Evolutionary conservation across 2,113 vertebrate genomes (phyloP), one percentile per base, ranked within the genome.

Genomic region (Erinaceus europaeus): DNA sequence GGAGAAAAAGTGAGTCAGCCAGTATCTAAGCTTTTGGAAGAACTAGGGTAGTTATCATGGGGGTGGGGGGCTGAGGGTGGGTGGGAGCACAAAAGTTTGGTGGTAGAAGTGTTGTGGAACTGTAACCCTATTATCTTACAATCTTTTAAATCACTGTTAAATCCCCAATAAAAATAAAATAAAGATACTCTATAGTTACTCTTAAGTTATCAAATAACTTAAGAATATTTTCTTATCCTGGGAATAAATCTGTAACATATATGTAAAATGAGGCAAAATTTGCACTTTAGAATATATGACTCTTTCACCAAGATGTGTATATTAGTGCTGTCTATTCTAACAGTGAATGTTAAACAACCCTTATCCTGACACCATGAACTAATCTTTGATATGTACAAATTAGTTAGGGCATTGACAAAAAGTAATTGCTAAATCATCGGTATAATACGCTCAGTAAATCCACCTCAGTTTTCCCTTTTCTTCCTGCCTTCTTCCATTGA

Each of bases 361-460:
- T 96, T 4, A 96, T 91, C 89, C 96, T 96, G 94, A 93, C 91
- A 95, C 97, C 96, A 92, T 89, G 87, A 96, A 94, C 96, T 96
- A 96, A 97, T 97, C 97, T 97, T 97, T 97, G 96, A 97, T 97
- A 96, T 97, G 92, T 96, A 97, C 96, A 97, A 95, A 97, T 97
- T 97, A 97, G 96, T 97, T 95, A 94, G 95, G 92, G 94, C 96
- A 96, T 97, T 97, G 96, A 96, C 94, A 96, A 94, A 96, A 97
- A 96, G 94, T 96, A 96, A 97, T 96, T 97, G 96, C 95, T 91
- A 93, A 96, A 95, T 95, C 94, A 91, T 96, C 95, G 95, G 92
- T 95, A 95, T 95, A 96, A 96, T 96, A 93, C 93, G 96, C 92
- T 97, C 95, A 83, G 96, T 96, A 97, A 97, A 97, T 97, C 97